A percentile compares a stretch with the other conserved stretches of the same genome.
Evolutionary conservation across 2,113 vertebrate species (phyloP).

Genomic region (Sturnira hondurensis): DNA sequence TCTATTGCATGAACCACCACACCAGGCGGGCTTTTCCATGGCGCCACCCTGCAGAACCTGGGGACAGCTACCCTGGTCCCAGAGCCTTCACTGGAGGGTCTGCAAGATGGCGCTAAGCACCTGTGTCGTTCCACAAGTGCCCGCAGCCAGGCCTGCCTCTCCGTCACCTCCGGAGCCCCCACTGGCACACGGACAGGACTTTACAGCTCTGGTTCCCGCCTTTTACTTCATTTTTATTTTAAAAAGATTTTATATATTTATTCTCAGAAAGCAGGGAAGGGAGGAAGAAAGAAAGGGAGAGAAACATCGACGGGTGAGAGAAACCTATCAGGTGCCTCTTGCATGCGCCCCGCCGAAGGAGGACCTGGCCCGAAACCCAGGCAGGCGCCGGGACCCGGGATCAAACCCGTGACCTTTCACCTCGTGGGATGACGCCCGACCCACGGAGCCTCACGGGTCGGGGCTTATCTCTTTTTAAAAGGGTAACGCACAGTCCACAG

Average conservation of each 20-base stretch:
- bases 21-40: neutral
- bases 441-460: too few relatives aligned
- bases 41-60: neutral
- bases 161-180: neutral
- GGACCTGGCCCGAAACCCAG: too few relatives aligned
- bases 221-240: neutral
- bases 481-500: fast-evolving
- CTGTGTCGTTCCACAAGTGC: fast-evolving
- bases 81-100: neutral
- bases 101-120: fast-evolving
- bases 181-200: fast-evolving
- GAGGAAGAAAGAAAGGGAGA: too few relatives aligned
- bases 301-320: too few relatives aligned
- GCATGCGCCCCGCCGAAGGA: too few relatives aligned
- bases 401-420: too few relatives aligned
- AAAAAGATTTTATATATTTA: too few relatives aligned
- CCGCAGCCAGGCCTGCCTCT: neutral
- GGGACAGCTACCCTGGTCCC: too few relatives aligned
- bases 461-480: neutral
- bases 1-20: fast-evolving
- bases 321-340: too few relatives aligned
- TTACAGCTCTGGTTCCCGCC: neutral
- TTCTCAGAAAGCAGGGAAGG: too few relatives aligned
- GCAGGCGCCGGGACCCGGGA: too few relatives aligned
- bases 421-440: too few relatives aligned